These are phyloP conservation scores for Frieseomelitta varia DNA, from an alignment of 1,140 invertebrate species.

Conservation along the genomic window DNA sequence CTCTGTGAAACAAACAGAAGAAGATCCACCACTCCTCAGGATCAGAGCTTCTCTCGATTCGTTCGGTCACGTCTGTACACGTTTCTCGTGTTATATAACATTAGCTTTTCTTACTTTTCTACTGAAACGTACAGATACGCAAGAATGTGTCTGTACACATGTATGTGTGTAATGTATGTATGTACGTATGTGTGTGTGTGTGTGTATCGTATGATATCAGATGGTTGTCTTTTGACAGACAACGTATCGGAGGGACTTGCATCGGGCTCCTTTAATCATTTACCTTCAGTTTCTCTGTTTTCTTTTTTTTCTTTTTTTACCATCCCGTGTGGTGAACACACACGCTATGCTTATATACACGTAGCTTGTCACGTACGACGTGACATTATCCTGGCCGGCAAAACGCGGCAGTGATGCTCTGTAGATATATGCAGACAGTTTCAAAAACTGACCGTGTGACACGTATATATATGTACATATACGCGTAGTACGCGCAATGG, in stretches of 20 bases:
- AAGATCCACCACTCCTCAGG: neutral
- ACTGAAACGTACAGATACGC: neutral
- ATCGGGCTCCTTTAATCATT: slow-evolving; percentile 16
- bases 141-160: neutral
- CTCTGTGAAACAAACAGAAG: neutral
- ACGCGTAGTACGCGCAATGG: neutral
- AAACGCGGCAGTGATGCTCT: neutral
- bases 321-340: neutral
- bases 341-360: neutral
- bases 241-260: neutral
- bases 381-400: neutral
- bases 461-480: neutral
- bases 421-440: slow-evolving; percentile 27
- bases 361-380: neutral
- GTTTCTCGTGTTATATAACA: neutral
- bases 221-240: neutral
- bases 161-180: too few relatives aligned
- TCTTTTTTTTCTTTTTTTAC: neutral
- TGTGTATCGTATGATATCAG: neutral
- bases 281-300: neutral
- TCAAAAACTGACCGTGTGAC: slow-evolving; percentile 29
- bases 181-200: neutral
- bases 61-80: neutral
- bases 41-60: neutral
- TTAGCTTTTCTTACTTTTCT: neutral